Conservation (phyloP, 2,888 invertebrate species). For the Agapetus fuscipes region DNA sequence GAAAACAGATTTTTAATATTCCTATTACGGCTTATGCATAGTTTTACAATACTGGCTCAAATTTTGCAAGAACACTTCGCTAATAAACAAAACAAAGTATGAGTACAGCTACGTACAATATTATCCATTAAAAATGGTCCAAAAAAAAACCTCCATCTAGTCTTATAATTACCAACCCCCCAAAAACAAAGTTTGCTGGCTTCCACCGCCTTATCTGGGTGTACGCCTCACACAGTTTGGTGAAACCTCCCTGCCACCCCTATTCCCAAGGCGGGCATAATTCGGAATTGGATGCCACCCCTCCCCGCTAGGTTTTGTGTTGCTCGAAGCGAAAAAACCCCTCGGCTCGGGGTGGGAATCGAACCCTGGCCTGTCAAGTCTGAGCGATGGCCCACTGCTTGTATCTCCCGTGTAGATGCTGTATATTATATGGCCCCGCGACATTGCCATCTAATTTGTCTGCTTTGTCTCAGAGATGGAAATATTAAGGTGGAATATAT, state of each 20-base stretch:
- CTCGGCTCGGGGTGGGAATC: constrained; percentile 2
- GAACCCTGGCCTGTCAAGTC: not conserved
- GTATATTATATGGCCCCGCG: constrained; percentile 16
- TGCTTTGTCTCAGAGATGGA: too few relatives aligned
- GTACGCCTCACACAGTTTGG: constrained; percentile 32
- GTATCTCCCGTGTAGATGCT: not conserved
- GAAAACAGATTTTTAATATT: too few relatives aligned
- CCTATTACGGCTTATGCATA: too few relatives aligned
- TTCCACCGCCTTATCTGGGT: constrained; percentile 19
- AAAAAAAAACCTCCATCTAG: not conserved
- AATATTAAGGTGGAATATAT: too few relatives aligned
- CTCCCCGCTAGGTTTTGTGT: constrained; percentile 24
- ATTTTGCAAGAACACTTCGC: too few relatives aligned
- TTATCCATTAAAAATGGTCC: too few relatives aligned
- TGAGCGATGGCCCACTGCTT: constrained; percentile 9
- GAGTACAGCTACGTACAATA: too few relatives aligned
- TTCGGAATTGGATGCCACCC: constrained; percentile 48
- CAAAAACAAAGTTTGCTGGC: constrained; percentile 15
- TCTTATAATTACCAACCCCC: constrained; percentile 19
- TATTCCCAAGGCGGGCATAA: constrained; percentile 52
- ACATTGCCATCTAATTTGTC: constrained; percentile 18
- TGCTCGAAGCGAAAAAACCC: constrained; percentile 13
- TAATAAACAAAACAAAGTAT: too few relatives aligned
- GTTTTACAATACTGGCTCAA: too few relatives aligned
- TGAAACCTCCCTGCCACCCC: constrained; percentile 45